These are phyloP conservation scores for Epirrhoe tristata DNA, from an alignment of 2,888 invertebrate species.

Conservation along the genomic window DNA sequence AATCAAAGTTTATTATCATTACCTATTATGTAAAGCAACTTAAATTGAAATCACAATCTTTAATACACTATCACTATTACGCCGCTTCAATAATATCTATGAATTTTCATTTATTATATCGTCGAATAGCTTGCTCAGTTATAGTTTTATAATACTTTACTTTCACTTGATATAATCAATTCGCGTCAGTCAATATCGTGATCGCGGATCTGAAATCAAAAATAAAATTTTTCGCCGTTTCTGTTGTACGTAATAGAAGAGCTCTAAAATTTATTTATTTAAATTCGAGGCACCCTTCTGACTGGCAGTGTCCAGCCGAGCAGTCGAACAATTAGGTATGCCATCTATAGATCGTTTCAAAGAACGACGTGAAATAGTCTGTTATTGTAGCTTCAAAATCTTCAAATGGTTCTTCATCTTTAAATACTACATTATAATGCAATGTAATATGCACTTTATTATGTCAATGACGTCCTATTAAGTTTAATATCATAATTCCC, in stretches of 20 bases:
- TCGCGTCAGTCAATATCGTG: slow-evolving; percentile 49
- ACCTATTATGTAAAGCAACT: background rate
- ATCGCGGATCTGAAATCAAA: slow-evolving; percentile 28
- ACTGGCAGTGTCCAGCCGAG: no score
- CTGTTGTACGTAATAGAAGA: slow-evolving; percentile 2
- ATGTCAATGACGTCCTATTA: slow-evolving; percentile 49
- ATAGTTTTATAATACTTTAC: slow-evolving; percentile 39
- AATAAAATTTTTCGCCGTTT: slow-evolving; percentile 9
- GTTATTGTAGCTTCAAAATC: background rate
- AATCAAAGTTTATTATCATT: background rate
- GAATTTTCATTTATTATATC: slow-evolving; percentile 45
- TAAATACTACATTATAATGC: slow-evolving; percentile 2
- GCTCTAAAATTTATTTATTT: no score
- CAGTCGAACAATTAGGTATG: no score
- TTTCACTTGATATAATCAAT: slow-evolving; percentile 57
- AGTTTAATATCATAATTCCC: slow-evolving; percentile 43
- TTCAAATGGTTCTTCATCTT: background rate
- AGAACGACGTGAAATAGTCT: slow-evolving; percentile 8
- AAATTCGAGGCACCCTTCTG: no score
- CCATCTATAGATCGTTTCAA: no score
- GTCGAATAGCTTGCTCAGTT: slow-evolving; percentile 45
- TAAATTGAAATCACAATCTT: background rate
- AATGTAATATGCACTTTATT: slow-evolving; percentile 22
- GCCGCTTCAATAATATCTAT: slow-evolving; percentile 27
- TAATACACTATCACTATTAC: background rate